Evolutionary conservation across 2,888 invertebrate genomes (phyloP), one percentile per base, ranked within the genome.

Genomic region (Lepeophtheirus nordmannii): DNA sequence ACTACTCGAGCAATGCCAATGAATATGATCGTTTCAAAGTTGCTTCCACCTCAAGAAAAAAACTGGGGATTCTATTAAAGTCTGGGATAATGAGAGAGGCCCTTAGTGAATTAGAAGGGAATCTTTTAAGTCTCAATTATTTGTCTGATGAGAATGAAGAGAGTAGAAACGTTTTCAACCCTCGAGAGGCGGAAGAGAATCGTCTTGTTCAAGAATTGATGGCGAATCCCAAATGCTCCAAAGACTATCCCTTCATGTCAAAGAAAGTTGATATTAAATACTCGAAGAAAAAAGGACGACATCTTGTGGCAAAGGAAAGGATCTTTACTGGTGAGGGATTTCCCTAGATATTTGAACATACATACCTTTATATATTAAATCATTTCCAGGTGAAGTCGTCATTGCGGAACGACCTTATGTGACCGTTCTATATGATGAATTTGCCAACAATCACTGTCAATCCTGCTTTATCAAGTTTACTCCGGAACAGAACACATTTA

Each of bases 251-350:
- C 37, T 37, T 30, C 22, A 22, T 61, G 37, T 61, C 61, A 22
- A 61, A 61, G 37, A 61, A 58, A 17, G 38, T 61, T 17, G 61
- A 61, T n/a, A 37, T 61, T 12, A 61, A 61, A 37, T 22, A 5
- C 38, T 30, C 61, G 12, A 61, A 61, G 37, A 61, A 61, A 37
- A 61, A 61, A 37, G 61, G 61, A 8, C 61, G 61, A 17, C n/a
- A 30, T 22, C 37, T 61, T 22, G 61, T 61, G 37, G 61, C 61
- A n/a, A 61, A 61, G 20, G 61, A 61, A 37, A 23, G 37, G 38
- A 61, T 61, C n/a, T 22, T 30, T 12, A 22, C 61, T 5, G 61
- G 22, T 30, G 9, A 20, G 20, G 20, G 23, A 58, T 5, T 14
- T 7, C 58, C 14, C 14, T 22, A 14, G n/a, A 9, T 58, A 8